Evolutionary conservation across 37 sponge, comb jelly and placozoan genomes (phyloP).

Genomic region (Oopsacas minuta): DNA sequence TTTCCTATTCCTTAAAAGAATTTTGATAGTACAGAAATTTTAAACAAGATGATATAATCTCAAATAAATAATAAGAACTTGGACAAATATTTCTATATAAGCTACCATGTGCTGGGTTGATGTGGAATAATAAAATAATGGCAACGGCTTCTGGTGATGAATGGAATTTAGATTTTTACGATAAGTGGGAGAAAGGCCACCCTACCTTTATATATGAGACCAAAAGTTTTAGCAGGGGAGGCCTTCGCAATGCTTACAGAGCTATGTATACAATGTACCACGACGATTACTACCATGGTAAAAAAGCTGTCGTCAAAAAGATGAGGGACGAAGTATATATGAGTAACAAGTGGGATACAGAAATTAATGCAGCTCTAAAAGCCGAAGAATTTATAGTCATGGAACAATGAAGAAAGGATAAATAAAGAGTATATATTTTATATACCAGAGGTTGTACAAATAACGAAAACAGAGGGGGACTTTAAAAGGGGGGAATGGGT

Average conservation of each 20-base stretch:
- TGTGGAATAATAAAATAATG: too few species aligned
- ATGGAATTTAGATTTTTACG: neutral
- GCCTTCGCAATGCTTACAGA: neutral
- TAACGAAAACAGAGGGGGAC: neutral
- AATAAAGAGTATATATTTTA: neutral
- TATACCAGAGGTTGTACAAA: neutral
- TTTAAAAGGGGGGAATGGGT: neutral
- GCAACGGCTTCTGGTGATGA: too few species aligned
- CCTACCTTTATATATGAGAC: neutral
- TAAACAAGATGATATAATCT: too few species aligned
- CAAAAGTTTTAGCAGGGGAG: neutral
- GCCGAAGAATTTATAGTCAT: neutral
- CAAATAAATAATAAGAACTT: too few species aligned
- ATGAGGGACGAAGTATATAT: neutral
- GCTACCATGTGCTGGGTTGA: too few species aligned
- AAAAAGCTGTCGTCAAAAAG: neutral
- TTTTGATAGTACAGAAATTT: too few species aligned
- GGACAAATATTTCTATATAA: too few species aligned
- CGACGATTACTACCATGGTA: neutral
- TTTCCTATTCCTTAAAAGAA: too few species aligned
- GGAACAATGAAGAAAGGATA: neutral
- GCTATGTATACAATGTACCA: neutral
- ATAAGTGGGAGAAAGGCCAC: neutral
- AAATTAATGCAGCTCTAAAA: neutral
- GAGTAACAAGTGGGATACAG: neutral